phyloP scores from a whole-genome alignment of 2,888 invertebrate genomes.

The Ochropleura leucogaster region DNA sequence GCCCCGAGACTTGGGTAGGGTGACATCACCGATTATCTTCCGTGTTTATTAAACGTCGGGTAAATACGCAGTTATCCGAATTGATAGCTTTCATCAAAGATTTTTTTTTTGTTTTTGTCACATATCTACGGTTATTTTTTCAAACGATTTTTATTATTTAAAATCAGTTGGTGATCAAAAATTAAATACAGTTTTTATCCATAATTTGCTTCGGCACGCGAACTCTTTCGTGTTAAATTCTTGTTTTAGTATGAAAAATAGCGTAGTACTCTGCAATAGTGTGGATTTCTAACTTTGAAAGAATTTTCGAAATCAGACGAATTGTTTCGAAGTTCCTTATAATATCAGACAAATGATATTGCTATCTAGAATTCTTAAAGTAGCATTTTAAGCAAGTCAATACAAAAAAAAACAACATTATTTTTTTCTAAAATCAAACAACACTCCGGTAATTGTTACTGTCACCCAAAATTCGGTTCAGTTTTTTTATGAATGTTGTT shows the following conservation, averaged over 20 bases:
- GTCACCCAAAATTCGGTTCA: constrained; percentile 80
- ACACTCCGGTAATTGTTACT: constrained; percentile 43
- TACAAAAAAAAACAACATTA: background rate
- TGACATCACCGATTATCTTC: constrained; percentile 38
- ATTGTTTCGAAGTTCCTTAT: background rate
- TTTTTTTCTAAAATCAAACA: background rate
- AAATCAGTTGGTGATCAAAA: background rate
- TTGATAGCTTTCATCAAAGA: constrained; percentile 11
- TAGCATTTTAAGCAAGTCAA: background rate
- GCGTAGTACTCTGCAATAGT: background rate
- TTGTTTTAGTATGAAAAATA: background rate
- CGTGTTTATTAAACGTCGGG: constrained; percentile 8
- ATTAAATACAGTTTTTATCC: background rate
- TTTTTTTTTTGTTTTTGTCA: no score
- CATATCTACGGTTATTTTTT: background rate
- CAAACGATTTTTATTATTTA: background rate
- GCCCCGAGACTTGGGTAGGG: constrained; percentile 77
- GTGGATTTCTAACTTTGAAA: background rate
- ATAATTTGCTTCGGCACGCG: background rate
- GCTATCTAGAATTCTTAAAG: background rate
- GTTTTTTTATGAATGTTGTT: constrained; percentile 88
- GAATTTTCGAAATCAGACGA: background rate
- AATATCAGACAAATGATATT: background rate
- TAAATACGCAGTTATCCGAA: background rate
- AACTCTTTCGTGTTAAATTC: background rate